Conservation (phyloP, 2,797 vertebrate species). For the Morelia viridis region DNA sequence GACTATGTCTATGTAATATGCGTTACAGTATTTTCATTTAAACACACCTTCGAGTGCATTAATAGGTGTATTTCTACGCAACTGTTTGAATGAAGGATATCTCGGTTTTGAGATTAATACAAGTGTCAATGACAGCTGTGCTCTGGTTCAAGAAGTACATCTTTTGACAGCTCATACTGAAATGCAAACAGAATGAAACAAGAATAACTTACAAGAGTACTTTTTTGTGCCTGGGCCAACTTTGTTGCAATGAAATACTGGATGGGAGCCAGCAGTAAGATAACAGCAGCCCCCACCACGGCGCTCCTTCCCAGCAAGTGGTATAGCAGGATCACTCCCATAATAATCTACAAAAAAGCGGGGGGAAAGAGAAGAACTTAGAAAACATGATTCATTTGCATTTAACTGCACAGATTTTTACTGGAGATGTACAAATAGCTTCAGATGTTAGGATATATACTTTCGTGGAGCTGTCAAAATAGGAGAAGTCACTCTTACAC, state of each 20-base stretch:
- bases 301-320: constrained; percentile 86
- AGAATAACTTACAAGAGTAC: constrained; percentile 83
- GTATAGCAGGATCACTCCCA: constrained; percentile 95
- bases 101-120: neutral
- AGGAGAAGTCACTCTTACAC: neutral
- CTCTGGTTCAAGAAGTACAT: neutral
- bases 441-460: neutral
- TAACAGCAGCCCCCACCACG: constrained; percentile 89
- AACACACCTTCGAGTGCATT: too few relatives aligned
- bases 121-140: neutral
- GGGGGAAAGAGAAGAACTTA: neutral
- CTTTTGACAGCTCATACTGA: neutral
- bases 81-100: neutral
- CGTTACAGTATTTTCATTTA: too few relatives aligned
- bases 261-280: constrained; percentile 90
- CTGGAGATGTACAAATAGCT: neutral
- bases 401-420: neutral
- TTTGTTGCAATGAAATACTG: constrained; percentile 98
- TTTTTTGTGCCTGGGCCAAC: constrained; percentile 94
- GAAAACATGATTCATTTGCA: neutral
- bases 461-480: neutral
- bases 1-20: too few relatives aligned
- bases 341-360: constrained; percentile 83
- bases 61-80: too few relatives aligned
- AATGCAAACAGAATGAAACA: neutral